Conservation (phyloP, 1,140 invertebrate species). For the Triops cancriformis region DNA sequence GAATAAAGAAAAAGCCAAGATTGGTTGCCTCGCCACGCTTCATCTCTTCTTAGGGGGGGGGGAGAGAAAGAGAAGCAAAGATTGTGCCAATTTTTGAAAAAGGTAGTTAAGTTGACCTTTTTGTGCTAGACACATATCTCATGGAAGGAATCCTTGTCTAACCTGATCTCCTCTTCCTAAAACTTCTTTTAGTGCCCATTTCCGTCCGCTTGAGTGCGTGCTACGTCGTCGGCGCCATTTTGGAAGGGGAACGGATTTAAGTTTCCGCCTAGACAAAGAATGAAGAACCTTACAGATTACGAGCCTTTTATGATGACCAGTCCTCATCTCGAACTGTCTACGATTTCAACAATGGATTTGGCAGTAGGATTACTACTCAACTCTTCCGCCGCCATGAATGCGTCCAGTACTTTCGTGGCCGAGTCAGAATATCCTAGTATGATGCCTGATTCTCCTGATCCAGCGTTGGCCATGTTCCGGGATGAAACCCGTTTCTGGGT, state of each 20-base stretch:
- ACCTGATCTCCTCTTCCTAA: background rate
- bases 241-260: background rate
- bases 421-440: background rate
- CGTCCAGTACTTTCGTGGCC: background rate
- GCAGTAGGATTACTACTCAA: background rate
- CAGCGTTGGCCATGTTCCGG: constrained; percentile 35
- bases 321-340: background rate
- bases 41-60: too few relatives aligned
- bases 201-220: too few relatives aligned
- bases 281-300: background rate
- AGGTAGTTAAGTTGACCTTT: background rate
- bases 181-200: too few relatives aligned
- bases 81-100: background rate
- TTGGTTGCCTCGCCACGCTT: too few relatives aligned
- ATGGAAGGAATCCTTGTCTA: background rate
- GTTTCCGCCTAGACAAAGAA: background rate
- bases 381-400: constrained; percentile 11
- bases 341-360: background rate
- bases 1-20: too few relatives aligned
- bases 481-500: constrained; percentile 49
- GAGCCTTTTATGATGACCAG: background rate
- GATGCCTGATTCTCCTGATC: constrained; percentile 7
- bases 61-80: too few relatives aligned
- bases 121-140: background rate
- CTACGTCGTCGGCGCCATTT: background rate